Conservation (phyloP, 2,113 vertebrate species). For the Antechinus stuartii region DNA sequence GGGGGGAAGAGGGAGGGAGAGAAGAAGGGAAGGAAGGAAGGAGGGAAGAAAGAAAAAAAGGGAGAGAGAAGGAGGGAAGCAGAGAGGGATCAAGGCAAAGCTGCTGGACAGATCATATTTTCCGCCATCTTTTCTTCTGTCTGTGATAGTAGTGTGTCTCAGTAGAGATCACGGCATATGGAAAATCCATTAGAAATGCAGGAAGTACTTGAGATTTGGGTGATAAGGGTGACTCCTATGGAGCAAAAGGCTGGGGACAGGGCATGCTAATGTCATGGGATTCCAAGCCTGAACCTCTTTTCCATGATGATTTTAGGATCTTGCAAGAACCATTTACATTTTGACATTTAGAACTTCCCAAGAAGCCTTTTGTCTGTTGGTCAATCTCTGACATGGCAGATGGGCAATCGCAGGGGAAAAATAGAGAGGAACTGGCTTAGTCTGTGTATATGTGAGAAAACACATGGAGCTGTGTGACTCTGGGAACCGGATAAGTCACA, state of each 20-base stretch:
- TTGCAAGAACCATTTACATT: not conserved
- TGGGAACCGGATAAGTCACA: not conserved
- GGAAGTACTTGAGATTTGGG: not conserved
- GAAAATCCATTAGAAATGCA: not conserved
- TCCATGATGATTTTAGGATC: not conserved
- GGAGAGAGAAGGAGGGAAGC: too few relatives aligned
- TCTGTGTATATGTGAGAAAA: not conserved
- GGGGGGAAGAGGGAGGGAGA: fast-evolving
- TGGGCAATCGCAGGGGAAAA: not conserved
- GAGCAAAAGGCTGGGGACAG: not conserved
- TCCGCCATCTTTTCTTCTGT: too few relatives aligned
- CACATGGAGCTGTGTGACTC: not conserved
- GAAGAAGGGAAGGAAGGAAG: too few relatives aligned
- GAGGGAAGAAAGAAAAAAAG: not conserved
- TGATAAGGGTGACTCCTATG: too few relatives aligned
- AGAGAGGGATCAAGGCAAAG: too few relatives aligned
- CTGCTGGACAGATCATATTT: too few relatives aligned
- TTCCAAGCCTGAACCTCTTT: not conserved
- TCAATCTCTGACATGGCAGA: not conserved
- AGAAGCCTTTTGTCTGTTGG: not conserved
- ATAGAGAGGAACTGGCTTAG: not conserved
- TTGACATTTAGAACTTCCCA: not conserved
- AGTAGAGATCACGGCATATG: not conserved
- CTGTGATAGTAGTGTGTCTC: not conserved
- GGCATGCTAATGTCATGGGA: not conserved